These are phyloP conservation scores for Atta cephalotes DNA, from an alignment of 1,140 invertebrate species.

Conservation along the genomic window DNA sequence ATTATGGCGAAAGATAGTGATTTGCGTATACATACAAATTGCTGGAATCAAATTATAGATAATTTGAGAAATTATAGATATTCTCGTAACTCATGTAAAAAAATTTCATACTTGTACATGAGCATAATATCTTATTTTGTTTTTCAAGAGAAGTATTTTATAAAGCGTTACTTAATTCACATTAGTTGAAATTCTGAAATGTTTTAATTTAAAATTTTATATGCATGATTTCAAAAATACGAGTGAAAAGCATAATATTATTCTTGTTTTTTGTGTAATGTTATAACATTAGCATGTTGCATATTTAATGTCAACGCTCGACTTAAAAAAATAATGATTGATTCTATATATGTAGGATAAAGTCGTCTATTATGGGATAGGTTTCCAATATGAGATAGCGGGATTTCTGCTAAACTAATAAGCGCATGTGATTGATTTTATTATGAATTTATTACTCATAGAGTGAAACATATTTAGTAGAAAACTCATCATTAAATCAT, in stretches of 20 bases:
- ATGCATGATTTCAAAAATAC: background rate
- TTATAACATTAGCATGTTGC: background rate
- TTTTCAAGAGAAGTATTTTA: background rate
- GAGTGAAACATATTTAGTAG: too few species aligned
- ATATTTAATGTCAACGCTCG: background rate
- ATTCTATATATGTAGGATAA: background rate
- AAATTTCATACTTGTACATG: background rate
- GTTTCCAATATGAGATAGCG: too few species aligned
- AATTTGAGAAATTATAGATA: conserved; percentile 31
- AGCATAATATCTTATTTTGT: background rate
- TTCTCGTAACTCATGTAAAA: background rate
- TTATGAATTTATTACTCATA: too few species aligned
- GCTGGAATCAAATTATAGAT: background rate
- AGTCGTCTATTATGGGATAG: too few species aligned
- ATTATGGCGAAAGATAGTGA: conserved; percentile 5
- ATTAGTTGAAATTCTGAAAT: too few species aligned
- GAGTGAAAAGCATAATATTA: background rate
- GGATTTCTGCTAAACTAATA: too few species aligned
- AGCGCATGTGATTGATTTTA: too few species aligned
- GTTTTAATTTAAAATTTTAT: background rate
- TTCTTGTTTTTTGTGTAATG: background rate
- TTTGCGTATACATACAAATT: conserved; percentile 2
- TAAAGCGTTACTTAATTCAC: background rate
- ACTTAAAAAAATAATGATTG: background rate
- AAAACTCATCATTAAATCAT: too few species aligned